phyloP scores from a whole-genome alignment of 2,888 invertebrate genomes.

The Psylliodes chrysocephalus region DNA sequence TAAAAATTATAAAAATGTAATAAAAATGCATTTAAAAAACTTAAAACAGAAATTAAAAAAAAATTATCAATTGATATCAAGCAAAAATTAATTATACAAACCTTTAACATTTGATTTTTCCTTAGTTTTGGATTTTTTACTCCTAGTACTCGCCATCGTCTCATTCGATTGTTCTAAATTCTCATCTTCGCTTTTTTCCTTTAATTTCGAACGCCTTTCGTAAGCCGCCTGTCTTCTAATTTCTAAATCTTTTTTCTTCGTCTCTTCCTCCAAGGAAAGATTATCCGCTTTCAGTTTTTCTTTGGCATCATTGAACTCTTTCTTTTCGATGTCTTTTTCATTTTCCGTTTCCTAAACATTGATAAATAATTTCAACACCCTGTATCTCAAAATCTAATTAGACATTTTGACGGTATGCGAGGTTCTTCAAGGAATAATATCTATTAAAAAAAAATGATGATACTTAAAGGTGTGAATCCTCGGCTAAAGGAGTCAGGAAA shows the following conservation, averaged over 20 bases:
- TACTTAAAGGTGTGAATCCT: too few species aligned
- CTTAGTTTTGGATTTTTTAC: conserved; percentile 54
- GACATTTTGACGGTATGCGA: too few species aligned
- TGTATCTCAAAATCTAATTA: too few species aligned
- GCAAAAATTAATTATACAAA: conserved; percentile 50
- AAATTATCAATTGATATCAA: too few species aligned
- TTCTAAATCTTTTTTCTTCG: conserved; percentile 52
- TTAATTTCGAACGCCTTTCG: conserved; percentile 57
- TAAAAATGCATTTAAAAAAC: too few species aligned
- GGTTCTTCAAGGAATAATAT: too few species aligned
- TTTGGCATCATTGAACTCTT: background rate
- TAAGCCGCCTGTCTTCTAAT: conserved; percentile 50
- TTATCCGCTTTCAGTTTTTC: conserved; percentile 58
- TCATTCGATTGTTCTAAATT: conserved; percentile 53
- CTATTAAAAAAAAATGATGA: too few species aligned
- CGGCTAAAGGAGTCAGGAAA: too few species aligned
- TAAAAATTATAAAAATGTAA: too few species aligned
- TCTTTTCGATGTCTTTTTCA: conserved; percentile 40
- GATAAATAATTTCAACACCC: too few species aligned
- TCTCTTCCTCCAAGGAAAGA: conserved; percentile 56
- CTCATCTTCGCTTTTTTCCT: conserved; percentile 61
- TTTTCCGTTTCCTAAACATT: conserved; percentile 40
- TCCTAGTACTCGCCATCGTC: conserved; percentile 60
- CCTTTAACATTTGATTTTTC: conserved; percentile 50
- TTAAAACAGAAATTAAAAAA: too few species aligned